These are phyloP conservation scores for Napeogenes inachia DNA, from an alignment of 2,888 invertebrate species.

Conservation along the genomic window DNA sequence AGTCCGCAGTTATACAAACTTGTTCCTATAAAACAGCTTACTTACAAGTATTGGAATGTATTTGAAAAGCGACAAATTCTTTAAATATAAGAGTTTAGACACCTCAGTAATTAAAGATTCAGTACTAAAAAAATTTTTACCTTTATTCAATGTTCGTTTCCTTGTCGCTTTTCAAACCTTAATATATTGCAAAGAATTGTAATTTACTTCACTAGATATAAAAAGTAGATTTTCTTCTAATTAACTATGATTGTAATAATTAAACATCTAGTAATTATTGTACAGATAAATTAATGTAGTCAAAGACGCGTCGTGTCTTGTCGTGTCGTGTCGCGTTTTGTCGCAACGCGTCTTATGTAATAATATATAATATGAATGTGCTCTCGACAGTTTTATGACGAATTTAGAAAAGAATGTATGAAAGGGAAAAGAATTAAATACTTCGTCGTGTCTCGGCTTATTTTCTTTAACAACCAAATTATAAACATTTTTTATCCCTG, in stretches of 20 bases:
- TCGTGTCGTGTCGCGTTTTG: slow-evolving; percentile 75
- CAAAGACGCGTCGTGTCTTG: slow-evolving; percentile 66
- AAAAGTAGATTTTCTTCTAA: slow-evolving; percentile 61
- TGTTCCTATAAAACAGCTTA: too few relatives aligned
- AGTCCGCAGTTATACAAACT: too few relatives aligned
- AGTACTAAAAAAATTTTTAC: too few relatives aligned
- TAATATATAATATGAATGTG: slow-evolving; percentile 55
- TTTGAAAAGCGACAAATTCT: not conserved
- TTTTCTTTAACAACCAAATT: slow-evolving; percentile 26
- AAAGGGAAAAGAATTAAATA: slow-evolving; percentile 75
- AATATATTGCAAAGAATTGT: slow-evolving; percentile 10
- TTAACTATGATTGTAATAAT: slow-evolving; percentile 63
- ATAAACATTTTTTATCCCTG: too few relatives aligned
- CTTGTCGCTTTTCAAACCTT: slow-evolving; percentile 7
- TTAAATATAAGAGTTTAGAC: not conserved
- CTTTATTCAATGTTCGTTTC: not conserved
- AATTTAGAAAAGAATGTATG: slow-evolving; percentile 77
- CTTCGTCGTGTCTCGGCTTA: slow-evolving; percentile 72
- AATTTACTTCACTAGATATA: slow-evolving; percentile 51
- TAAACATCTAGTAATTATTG: slow-evolving; percentile 74
- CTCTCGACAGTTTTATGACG: slow-evolving; percentile 76
- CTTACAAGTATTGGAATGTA: not conserved
- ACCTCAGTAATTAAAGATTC: too few relatives aligned
- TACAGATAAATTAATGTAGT: slow-evolving; percentile 76
- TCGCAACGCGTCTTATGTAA: slow-evolving; percentile 41